Evolutionary conservation across 1,140 invertebrate genomes (phyloP).

Genomic region (Bilobella aurantiaca): DNA sequence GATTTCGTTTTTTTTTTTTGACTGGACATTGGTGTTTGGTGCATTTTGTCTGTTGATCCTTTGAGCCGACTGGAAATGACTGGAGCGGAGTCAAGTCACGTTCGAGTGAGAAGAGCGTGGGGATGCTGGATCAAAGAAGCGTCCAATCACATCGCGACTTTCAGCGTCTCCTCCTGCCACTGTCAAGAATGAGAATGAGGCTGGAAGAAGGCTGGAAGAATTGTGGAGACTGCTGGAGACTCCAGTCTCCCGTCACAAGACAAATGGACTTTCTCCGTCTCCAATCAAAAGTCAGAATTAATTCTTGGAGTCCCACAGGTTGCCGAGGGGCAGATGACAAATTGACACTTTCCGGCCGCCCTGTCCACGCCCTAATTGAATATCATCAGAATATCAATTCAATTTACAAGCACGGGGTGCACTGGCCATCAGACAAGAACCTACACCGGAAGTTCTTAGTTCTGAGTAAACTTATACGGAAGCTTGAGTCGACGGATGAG

Average conservation of each 20-base stretch:
- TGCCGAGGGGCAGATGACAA: neutral
- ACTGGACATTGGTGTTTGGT: neutral
- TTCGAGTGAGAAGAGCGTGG: neutral
- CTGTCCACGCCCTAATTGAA: neutral
- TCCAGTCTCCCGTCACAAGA: no score
- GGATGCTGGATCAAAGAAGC: neutral
- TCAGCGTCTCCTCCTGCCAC: neutral
- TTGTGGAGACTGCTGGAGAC: neutral
- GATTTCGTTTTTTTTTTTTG: neutral
- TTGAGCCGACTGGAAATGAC: neutral
- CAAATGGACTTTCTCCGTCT: neutral
- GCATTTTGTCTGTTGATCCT: neutral
- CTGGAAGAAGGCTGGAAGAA: neutral
- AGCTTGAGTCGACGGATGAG: no score
- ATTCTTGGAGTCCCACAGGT: neutral
- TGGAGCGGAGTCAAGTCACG: neutral
- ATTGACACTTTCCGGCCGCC: neutral
- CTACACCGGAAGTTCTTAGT: no score
- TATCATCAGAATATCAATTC: neutral
- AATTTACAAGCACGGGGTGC: neutral
- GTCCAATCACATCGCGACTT: neutral
- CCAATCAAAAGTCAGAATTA: neutral
- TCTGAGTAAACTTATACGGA: no score
- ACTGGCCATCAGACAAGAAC: neutral
- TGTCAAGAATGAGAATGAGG: neutral